Conservation (phyloP, 2,888 invertebrate species). For the Harpagoxenus sublaevis region DNA sequence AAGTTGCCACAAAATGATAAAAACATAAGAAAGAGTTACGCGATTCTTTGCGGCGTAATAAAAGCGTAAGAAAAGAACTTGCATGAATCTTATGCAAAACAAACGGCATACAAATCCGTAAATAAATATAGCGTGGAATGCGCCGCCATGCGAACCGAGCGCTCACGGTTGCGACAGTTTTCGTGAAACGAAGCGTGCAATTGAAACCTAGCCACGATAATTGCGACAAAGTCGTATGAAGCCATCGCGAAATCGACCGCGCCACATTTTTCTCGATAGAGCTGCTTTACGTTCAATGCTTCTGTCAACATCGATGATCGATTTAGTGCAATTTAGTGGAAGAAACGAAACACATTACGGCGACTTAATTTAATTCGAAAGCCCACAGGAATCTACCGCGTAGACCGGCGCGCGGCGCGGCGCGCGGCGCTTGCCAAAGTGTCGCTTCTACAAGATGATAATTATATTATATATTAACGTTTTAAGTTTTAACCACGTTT, state of each 20-base stretch:
- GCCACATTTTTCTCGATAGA: slow-evolving; percentile 41
- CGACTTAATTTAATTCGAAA: not conserved
- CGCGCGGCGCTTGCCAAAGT: not conserved
- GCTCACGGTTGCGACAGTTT: slow-evolving; percentile 49
- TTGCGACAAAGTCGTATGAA: slow-evolving; percentile 51
- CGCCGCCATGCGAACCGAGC: not conserved
- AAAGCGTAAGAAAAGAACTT: slow-evolving; percentile 4
- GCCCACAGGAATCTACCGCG: not conserved
- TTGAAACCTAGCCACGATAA: slow-evolving; percentile 42
- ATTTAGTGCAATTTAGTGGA: no score
- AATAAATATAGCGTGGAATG: slow-evolving; percentile 9
- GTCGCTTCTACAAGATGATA: not conserved
- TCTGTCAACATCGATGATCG: slow-evolving; percentile 2
- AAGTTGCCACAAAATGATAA: not conserved
- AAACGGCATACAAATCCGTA: not conserved
- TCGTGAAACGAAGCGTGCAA: slow-evolving; percentile 57
- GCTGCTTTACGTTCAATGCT: slow-evolving; percentile 40
- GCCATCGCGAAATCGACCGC: slow-evolving; percentile 63
- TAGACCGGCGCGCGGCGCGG: no score
- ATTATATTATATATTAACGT: not conserved
- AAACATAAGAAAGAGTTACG: not conserved
- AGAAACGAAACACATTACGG: not conserved
- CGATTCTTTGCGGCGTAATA: not conserved
- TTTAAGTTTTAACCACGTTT: not conserved
- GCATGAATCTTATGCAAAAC: slow-evolving; percentile 4